Base-by-base conservation (phyloP, 2,888 invertebrate species). In the Lochmaea capreae region DNA sequence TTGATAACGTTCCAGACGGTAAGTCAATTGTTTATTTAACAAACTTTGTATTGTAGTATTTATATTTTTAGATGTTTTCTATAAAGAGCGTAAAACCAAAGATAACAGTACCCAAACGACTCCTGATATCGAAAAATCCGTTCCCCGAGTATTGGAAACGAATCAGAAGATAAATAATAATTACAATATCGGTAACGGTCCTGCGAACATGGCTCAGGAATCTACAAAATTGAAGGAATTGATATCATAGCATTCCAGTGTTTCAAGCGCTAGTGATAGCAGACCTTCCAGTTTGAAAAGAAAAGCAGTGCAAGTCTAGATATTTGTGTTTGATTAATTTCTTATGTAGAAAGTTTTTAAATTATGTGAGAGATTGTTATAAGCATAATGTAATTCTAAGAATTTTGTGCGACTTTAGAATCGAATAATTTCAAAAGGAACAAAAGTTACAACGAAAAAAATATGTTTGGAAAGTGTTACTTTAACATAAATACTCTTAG, bases 71-170 rank as follows among this genome's bases (percentile, higher is more conserved):
- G 79, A 72, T 69, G 52, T 77, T 16, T 71, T 78, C 16, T 77
- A 77, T 78, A 57, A 81, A 14, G 85, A 85, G 73, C 82, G 83
- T 2, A 79, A 82, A 78, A 84, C 83, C 77, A 85, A 85, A 74
- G 87, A 87, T 72, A 82, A 73, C 72, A 82, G 86, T 73, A 87
- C 87, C 16, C 86, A 87, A 83, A 87, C 87, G n/a, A 80, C 81
- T 39, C 83, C 84, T 14, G 76, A 82, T 42, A 76, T 82, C 14
- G 54, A 71, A 12, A 70, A 68, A 39, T 39, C n/a, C 12, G 39
- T 72, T 52, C 52, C 66, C 4, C 54, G n/a, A 58, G 11, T 84
- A 3, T 78, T 83, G n/a, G 84, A 85, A 62, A 81, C 81, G 58
- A 74, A 83, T 62, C 83, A 82, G 18, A 87, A 86, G 78, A 82